Evolutionary conservation across 1,140 invertebrate genomes (phyloP).

Genomic region (Psix sp.): DNA sequence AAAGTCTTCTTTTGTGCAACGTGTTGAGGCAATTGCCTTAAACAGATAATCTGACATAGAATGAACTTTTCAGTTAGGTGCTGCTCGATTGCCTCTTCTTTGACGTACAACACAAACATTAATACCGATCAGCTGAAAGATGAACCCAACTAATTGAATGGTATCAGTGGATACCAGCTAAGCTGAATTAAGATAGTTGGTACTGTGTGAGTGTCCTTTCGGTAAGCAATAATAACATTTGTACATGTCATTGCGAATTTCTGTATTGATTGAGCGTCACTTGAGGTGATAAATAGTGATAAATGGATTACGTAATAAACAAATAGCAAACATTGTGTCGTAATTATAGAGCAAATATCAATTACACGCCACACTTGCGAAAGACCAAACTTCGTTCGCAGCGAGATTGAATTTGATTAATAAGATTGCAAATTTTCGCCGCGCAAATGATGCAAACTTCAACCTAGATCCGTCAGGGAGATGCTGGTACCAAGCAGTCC

Average conservation of each 20-base stretch:
- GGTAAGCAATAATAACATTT: too few relatives aligned
- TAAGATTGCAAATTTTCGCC: conserved; percentile 1
- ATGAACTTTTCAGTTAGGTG: conserved; percentile 51
- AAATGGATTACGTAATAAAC: conserved; percentile 2
- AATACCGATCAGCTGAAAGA: conserved; percentile 47
- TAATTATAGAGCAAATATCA: conserved; percentile 5
- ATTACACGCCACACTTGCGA: neutral
- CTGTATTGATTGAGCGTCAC: too few relatives aligned
- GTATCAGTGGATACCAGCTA: conserved; percentile 18
- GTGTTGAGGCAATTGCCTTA: conserved; percentile 53
- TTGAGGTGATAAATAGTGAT: too few relatives aligned
- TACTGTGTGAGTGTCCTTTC: too few relatives aligned
- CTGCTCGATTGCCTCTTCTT: conserved; percentile 23
- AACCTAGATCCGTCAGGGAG: conserved; percentile 72
- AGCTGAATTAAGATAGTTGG: conserved; percentile 20
- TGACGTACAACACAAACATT: conserved; percentile 52
- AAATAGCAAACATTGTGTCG: conserved; percentile 11
- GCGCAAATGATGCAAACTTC: conserved; percentile 59
- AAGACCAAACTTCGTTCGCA: neutral
- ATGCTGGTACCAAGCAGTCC: conserved; percentile 49
- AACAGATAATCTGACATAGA: conserved; percentile 48
- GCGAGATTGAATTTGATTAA: conserved; percentile 16
- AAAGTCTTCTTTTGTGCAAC: conserved; percentile 64
- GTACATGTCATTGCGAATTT: too few relatives aligned
- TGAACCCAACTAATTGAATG: conserved; percentile 54